A percentile compares a stretch with the other conserved stretches of the same genome.
Conservation (phyloP, 2,888 invertebrate genomes). For the Chrysodeixis includens region DNA sequence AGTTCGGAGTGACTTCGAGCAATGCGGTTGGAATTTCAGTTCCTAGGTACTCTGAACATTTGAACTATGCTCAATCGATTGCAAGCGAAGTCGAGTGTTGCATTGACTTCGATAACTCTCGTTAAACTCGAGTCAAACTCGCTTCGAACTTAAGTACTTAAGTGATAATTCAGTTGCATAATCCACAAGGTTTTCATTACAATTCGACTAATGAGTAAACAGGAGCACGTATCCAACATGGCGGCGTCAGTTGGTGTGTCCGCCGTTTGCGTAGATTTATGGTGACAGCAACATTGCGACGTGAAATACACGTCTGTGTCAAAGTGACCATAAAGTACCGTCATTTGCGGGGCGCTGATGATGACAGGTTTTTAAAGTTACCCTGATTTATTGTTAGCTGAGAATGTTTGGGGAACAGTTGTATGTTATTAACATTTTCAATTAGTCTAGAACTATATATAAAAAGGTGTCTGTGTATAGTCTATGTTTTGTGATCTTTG, state of each 20-base stretch:
- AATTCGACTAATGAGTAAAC: conserved; percentile 29
- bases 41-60: conserved; percentile 39
- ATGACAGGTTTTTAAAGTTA: conserved; percentile 63
- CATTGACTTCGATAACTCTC: conserved; percentile 62
- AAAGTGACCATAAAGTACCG: conserved; percentile 68
- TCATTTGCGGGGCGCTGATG: conserved; percentile 69
- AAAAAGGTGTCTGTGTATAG: no score
- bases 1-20: conserved; percentile 61
- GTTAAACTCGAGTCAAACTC: conserved; percentile 64
- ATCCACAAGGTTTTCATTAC: conserved; percentile 11
- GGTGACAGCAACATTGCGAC: conserved; percentile 63
- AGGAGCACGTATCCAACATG: conserved; percentile 64
- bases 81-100: conserved; percentile 47
- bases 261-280: conserved; percentile 70
- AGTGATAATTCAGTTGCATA: conserved; percentile 13
- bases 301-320: conserved; percentile 54
- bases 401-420: not conserved
- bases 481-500: no score
- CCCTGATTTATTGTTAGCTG: conserved; percentile 14
- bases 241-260: conserved; percentile 57
- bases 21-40: conserved; percentile 59
- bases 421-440: not conserved
- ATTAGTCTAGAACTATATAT: no score
- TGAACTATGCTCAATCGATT: conserved; percentile 44
- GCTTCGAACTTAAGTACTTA: conserved; percentile 45